These are phyloP conservation scores for Synanthedon andrenaeformis DNA, from an alignment of 2,888 invertebrate species.

Conservation along the genomic window DNA sequence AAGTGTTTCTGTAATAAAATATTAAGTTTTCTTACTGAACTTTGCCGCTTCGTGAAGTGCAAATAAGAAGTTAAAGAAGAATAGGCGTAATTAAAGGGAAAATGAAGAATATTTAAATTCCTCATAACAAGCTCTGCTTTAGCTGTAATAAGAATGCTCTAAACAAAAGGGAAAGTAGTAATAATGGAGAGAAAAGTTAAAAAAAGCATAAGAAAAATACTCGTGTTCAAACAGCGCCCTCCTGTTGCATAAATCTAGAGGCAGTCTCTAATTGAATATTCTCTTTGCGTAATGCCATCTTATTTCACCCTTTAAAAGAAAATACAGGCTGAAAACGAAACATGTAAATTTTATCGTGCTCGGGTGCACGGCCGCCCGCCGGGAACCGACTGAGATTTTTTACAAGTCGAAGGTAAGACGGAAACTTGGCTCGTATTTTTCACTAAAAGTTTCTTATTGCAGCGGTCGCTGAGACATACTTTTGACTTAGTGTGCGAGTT, in stretches of 20 bases:
- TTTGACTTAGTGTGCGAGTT: conserved; percentile 55
- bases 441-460: conserved; percentile 56
- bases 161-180: conserved; percentile 15
- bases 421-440: conserved; percentile 64
- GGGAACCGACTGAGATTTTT: conserved; percentile 48
- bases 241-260: conserved; percentile 50
- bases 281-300: conserved; percentile 60
- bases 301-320: conserved; percentile 68
- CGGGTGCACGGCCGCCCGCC: conserved; percentile 37
- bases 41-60: not conserved
- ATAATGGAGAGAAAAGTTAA: conserved; percentile 11
- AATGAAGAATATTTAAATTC: no score
- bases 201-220: conserved; percentile 26
- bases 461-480: conserved; percentile 54
- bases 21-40: not conserved
- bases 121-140: no score
- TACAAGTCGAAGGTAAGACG: conserved; percentile 48
- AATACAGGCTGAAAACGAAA: conserved; percentile 61
- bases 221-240: conserved; percentile 27
- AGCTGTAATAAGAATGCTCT: no score
- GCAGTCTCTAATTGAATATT: conserved; percentile 65
- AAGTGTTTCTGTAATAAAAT: not conserved
- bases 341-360: conserved; percentile 68
- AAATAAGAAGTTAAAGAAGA: not conserved
- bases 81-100: no score